Evolutionary conservation across 64 coral and sea anemone species (phyloP).

Genomic region (Pachyseris speciosa): DNA sequence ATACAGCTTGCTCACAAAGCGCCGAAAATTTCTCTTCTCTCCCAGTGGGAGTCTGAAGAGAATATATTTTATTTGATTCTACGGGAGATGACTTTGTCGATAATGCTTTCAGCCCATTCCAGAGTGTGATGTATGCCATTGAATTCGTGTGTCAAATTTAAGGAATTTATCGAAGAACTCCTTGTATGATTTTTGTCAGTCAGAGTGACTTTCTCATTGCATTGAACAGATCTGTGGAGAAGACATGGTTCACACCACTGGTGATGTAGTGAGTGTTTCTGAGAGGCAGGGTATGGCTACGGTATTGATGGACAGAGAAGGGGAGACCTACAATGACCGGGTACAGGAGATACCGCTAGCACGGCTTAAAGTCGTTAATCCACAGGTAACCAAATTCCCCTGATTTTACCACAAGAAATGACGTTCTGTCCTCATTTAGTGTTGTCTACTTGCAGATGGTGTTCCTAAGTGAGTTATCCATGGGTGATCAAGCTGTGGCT

Average conservation of each 20-base stretch:
- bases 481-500: conserved; percentile 29
- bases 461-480: conserved; percentile 24
- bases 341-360: conserved; percentile 61
- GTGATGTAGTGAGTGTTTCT: conserved; percentile 78
- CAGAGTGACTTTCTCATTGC: too few species aligned
- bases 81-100: too few species aligned
- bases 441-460: background rate
- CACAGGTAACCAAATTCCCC: conserved; percentile 60
- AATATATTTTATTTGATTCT: too few species aligned
- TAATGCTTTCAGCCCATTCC: too few species aligned
- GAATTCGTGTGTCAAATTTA: too few species aligned
- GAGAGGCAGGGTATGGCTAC: conserved; percentile 79
- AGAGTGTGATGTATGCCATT: too few species aligned
- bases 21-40: background rate
- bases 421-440: too few species aligned
- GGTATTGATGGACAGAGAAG: conserved; percentile 46
- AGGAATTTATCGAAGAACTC: too few species aligned
- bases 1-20: too few species aligned
- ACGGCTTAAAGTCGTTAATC: conserved; percentile 43
- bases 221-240: conserved; percentile 80
- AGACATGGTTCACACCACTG: conserved; percentile 56
- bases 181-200: too few species aligned
- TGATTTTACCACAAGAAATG: too few species aligned
- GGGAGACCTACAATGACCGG: conserved; percentile 60
- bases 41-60: too few species aligned